Conservation (phyloP, 2,113 vertebrate species). For the Microtus richardsoni region DNA sequence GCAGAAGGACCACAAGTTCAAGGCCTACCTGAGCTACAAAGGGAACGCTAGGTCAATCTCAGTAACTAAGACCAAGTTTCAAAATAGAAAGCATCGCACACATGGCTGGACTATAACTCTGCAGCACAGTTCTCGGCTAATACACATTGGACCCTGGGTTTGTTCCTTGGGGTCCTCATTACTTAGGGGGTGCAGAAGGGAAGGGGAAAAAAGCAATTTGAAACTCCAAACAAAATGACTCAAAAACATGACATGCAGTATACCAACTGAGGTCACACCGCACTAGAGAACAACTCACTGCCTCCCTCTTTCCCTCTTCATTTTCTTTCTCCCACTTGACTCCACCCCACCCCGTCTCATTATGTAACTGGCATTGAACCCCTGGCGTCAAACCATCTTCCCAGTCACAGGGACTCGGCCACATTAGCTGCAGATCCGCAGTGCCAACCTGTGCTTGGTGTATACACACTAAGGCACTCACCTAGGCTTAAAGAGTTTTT, state of each 20-base stretch:
- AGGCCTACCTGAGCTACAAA: not conserved
- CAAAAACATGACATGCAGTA: not conserved
- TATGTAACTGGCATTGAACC: not conserved
- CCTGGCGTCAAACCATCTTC: rapidly evolving
- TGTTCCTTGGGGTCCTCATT: not conserved
- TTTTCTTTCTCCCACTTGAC: not conserved
- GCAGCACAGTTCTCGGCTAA: too few species aligned
- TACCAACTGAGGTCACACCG: not conserved
- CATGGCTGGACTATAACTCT: not conserved
- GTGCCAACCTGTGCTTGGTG: not conserved
- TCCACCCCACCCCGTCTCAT: not conserved
- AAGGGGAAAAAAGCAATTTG: too few species aligned
- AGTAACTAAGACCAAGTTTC: not conserved
- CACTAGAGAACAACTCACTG: not conserved
- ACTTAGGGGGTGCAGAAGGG: not conserved
- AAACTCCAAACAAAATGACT: not conserved
- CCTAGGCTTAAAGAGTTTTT: not conserved
- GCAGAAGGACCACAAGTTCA: not conserved
- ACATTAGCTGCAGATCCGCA: not conserved
- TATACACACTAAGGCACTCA: not conserved
- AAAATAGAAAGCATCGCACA: not conserved
- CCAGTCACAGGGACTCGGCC: not conserved
- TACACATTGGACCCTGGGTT: too few species aligned
- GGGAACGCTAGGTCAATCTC: not conserved
- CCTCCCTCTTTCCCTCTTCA: not conserved